Evolutionary conservation across 2,113 vertebrate species (phyloP), one percentile per base, ranked within the genome.

Genomic region (Lamprotornis superbus): DNA sequence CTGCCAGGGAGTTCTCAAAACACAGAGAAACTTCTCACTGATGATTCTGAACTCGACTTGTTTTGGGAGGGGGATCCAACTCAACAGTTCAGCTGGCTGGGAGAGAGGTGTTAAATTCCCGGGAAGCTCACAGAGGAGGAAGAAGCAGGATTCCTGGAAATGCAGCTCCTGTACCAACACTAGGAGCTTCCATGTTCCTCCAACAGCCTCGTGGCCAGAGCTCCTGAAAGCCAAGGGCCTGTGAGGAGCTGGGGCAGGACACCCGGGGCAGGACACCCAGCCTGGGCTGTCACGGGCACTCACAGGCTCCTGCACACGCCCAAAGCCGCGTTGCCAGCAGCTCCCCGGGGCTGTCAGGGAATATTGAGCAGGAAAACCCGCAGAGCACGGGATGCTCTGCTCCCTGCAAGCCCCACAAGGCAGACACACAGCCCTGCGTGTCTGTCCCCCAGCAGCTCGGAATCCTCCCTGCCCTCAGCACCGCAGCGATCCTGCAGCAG

Each of bases 281-380:
- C 39, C 44, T 0, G 2, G 5, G 61, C 70, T 79, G 65, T 6
- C 83, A 69, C 33, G 2, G 65, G 25, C 33, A 53, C 63, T 5
- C 6, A 31, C 5, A 10, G 15, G 17, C 42, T 64, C 76, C 67
- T 22, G 1, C 65, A 12, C 35, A n/a, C 21, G 1, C 16, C 39
- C 74, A 30, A 2, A 47, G 15, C 47, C 10, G 0, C 6, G 7
- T 0, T 19, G 12, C 47, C 59, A 6, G 19, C 59, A 39, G 50
- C 4, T 42, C 52, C 65, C 37, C 3, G 21, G 14, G 1, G 20
- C 84, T 31, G 40, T 42, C 40, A 42, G 40, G 40, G 60, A 3
- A 44, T 3, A 0, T 6, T 33, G 0, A 37, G 22, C 57, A 65
- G 76, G 25, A 27, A 47, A 73, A 10, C 5, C 18, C 50, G 0